Base-by-base conservation (phyloP, 1,140 invertebrate species). In the Tetragnatha versicolor region DNA sequence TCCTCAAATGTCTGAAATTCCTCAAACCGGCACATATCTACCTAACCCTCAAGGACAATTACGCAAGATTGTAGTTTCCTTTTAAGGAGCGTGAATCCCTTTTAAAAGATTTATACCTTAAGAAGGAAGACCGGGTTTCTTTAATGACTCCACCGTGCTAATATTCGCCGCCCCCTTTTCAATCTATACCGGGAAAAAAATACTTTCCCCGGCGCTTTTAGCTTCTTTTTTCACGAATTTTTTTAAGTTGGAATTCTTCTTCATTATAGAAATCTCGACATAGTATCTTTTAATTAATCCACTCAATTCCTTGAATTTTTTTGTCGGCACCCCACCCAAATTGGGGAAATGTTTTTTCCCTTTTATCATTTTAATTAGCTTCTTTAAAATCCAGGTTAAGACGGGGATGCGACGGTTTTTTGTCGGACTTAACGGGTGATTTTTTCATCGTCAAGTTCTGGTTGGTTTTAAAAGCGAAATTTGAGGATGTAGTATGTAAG, bases 251-350 rank as follows among this genome's bases (percentile, higher is more conserved):
- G n/a, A n/a, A n/a, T n/a, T 42, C 25, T 42, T 25, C 61, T 65
- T 39, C 20, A 39, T 17, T 37, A 25, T 42, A 63, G 37, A 65
- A 65, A 65, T 65, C 37, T 29, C 14, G 61, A 65, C 61, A 27
- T 42, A 65, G 61, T 42, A 65, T 65, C 61, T 65, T 65, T 65
- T 65, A 65, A 65, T 65, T 65, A 65, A 65, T 65, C 61, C 61
- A 65, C 42, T 65, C 35, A 22, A 25, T 39, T 42, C n/a, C n/a
- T 45, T 42, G 33, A 2, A 33, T 42, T 65, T 65, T 65, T 60
- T 31, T 27, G 14, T 27, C 9, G 10, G 42, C 20, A 17, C 35
- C 35, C 61, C 25, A 42, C 33, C 33, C 61, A 45, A 65, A 65
- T 65, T 65, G 33, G 61, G 29, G n/a, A 65, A 65, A 65, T 42